Percentiles rank a stretch among this genome's conserved stretches.
Conservation (phyloP, 1,140 invertebrate species). For the Caenorhabditis inopinata region DNA sequence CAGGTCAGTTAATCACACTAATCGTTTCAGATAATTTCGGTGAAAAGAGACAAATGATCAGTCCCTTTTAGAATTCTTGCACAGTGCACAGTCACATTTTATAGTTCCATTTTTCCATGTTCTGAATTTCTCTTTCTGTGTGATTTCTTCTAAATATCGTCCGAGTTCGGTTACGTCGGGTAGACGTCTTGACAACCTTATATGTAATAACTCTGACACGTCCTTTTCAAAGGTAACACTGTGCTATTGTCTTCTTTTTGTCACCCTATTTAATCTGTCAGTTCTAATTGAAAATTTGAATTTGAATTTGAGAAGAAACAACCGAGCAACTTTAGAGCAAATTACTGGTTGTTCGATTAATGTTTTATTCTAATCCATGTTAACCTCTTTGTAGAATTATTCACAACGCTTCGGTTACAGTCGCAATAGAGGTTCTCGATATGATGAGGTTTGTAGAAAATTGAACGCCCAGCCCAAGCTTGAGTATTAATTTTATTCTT, state of each 20-base stretch:
- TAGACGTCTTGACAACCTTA: background rate
- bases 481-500: background rate
- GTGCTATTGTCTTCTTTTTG: background rate
- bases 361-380: conserved; percentile 8
- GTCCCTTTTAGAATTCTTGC: conserved; percentile 18
- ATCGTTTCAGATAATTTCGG: too few relatives aligned
- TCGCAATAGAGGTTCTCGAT: conserved; percentile 32
- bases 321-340: background rate
- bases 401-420: conserved; percentile 27
- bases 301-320: background rate
- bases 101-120: conserved; percentile 16
- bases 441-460: conserved; percentile 32
- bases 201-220: background rate
- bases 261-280: background rate
- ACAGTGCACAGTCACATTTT: conserved; percentile 31
- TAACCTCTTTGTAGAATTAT: conserved; percentile 31
- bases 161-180: background rate
- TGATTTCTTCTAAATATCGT: background rate
- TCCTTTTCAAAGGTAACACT: conserved; percentile 19
- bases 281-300: background rate
- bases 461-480: conserved; percentile 24
- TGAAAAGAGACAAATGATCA: background rate
- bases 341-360: background rate
- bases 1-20: conserved; percentile 26
- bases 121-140: conserved; percentile 8